Evolutionary conservation across 2,888 invertebrate species (phyloP), one percentile per base, ranked within the genome.

Genomic region (Metacarcinus magister): DNA sequence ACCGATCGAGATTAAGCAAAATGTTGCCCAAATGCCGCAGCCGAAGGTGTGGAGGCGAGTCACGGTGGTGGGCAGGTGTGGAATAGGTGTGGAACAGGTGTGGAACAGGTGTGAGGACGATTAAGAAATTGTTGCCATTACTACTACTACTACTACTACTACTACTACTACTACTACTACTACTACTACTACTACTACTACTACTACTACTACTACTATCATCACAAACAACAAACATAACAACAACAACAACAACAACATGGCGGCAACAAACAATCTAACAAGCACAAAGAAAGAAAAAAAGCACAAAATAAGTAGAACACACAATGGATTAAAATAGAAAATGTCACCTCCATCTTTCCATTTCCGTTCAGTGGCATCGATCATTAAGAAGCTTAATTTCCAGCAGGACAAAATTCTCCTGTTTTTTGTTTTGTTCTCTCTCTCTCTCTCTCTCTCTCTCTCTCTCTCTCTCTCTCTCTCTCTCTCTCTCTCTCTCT

Each of bases 311-410:
- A 16, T 13, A 16, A 54, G 54, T 13, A 16, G 16, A 16, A 54
- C 13, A 2, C 1, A 54, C 13, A 54, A 10, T 13, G 8, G 16
- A 54, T 13, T 4, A 7, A 10, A 2, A 10, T 1, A 10, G 16
- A 54, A 54, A 54, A 54, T 16, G 54, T 54, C 54, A 54, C 54
- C 16, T 67, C 67, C 67, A 16, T 67, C 67, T n/a, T 23, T 67
- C 67, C 19, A 67, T 67, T 67, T n/a, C n/a, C 67, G 67, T 67
- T 67, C 67, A 67, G n/a, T 67, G 67, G 67, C n/a, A n/a, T 67
- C n/a, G n/a, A 67, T 67, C 67, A 67, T 67, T 67, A 67, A 67
- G 67, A 19, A 19, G 67, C n/a, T 67, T n/a, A 67, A 67, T 67
- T 67, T 67, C 19, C 67, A 5, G 67, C n/a, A 10, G 67, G 16